Evolutionary conservation across 2,888 invertebrate species (phyloP).

Genomic region (Candidula unifasciata): DNA sequence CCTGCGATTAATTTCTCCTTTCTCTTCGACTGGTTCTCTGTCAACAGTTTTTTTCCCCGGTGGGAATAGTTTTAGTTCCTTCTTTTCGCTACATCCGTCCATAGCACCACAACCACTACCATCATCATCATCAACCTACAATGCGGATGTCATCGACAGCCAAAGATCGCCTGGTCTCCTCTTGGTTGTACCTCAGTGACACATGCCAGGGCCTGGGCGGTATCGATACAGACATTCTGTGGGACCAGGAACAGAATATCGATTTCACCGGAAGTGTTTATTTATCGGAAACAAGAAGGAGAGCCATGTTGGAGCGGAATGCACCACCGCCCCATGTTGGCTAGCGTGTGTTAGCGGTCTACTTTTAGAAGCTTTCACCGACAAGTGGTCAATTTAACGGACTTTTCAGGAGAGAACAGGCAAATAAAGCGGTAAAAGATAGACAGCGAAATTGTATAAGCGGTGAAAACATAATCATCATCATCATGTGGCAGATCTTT

Average conservation of each 20-base stretch:
- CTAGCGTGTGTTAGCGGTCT: no score
- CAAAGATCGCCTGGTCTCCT: background rate
- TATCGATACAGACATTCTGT: background rate
- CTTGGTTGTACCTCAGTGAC: background rate
- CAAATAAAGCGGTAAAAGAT: no score
- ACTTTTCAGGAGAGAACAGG: no score
- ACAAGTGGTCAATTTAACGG: no score
- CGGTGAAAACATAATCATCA: no score
- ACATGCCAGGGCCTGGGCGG: background rate
- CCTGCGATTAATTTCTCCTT: background rate
- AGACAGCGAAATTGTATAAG: no score
- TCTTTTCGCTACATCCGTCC: background rate
- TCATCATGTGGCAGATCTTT: no score
- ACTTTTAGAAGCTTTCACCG: no score
- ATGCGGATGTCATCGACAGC: background rate
- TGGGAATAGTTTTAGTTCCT: background rate
- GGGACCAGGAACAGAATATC: constrained; percentile 1
- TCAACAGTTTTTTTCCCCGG: background rate
- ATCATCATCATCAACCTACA: background rate
- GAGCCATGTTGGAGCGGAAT: background rate
- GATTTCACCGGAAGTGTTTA: constrained; percentile 10
- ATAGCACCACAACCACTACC: background rate
- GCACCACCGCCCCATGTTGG: no score
- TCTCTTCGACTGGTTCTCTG: background rate
- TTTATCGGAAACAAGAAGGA: background rate